These are phyloP conservation scores for Trigoniulus corallinus DNA, from an alignment of 1,140 invertebrate genomes.

Conservation along the genomic window DNA sequence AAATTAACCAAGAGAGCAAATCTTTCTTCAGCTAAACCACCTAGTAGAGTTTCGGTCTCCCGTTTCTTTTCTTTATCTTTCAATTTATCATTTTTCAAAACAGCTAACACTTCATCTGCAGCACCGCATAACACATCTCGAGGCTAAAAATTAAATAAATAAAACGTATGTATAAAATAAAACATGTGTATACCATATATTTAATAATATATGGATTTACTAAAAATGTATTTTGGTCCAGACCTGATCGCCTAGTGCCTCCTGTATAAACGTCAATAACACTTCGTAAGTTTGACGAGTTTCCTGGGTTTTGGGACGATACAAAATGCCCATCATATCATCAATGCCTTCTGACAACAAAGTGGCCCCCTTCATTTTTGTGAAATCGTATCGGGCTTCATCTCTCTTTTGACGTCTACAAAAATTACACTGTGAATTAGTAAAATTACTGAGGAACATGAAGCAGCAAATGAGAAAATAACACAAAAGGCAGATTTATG, in stretches of 20 bases:
- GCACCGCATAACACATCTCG: conserved; percentile 92
- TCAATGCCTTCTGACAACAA: conserved; percentile 74
- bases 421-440: conserved; percentile 8
- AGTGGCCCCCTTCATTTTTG: conserved; percentile 70
- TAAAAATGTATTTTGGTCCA: conserved; percentile 8
- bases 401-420: conserved; percentile 63
- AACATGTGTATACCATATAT: too few relatives aligned
- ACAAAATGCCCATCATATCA: conserved; percentile 83
- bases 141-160: conserved; percentile 35
- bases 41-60: conserved; percentile 77
- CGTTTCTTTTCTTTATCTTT: conserved; percentile 87
- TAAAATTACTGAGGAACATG: conserved; percentile 11
- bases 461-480: conserved; percentile 7
- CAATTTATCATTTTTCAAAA: conserved; percentile 87
- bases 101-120: conserved; percentile 90
- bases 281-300: conserved; percentile 95
- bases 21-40: conserved; percentile 73
- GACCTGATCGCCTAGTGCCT: conserved; percentile 90
- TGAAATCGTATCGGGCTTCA: conserved; percentile 78
- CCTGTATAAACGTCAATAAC: conserved; percentile 88
- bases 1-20: conserved; percentile 91
- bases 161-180: background rate
- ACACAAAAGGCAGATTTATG: background rate
- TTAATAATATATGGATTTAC: conserved; percentile 7
- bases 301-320: conserved; percentile 93